These are phyloP conservation scores for Cryptophagus acutangulus DNA, from an alignment of 2,888 invertebrate genomes.

Conservation along the genomic window DNA sequence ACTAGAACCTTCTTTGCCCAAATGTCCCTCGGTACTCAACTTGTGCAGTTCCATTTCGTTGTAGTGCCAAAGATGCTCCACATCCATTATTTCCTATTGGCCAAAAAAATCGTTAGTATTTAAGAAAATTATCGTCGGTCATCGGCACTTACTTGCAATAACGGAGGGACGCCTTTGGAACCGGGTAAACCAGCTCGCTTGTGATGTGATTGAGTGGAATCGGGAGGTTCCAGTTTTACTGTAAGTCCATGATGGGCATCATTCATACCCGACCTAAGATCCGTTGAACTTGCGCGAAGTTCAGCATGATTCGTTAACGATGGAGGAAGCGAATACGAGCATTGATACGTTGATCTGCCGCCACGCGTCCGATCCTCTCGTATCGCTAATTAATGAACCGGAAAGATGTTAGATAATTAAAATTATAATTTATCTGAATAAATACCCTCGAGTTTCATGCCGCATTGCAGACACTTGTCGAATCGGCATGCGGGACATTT, in stretches of 20 bases:
- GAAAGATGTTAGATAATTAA: not conserved
- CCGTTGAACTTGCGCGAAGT: constrained; percentile 43
- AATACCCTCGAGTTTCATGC: constrained; percentile 92
- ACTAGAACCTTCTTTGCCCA: constrained; percentile 43
- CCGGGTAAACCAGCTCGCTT: constrained; percentile 32
- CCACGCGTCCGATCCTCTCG: constrained; percentile 92
- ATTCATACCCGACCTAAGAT: constrained; percentile 43
- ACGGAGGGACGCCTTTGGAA: constrained; percentile 54
- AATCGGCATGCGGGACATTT: constrained; percentile 97
- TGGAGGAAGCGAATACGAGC: constrained; percentile 82
- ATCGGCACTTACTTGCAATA: constrained; percentile 58
- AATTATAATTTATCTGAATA: not conserved
- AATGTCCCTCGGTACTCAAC: constrained; percentile 50
- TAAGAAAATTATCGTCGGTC: not conserved
- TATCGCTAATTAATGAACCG: constrained; percentile 61
- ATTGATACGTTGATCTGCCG: constrained; percentile 93
- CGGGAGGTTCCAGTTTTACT: constrained; percentile 52
- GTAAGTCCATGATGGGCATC: constrained; percentile 40
- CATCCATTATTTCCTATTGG: constrained; percentile 92
- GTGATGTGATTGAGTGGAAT: constrained; percentile 33
- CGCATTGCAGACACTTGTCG: constrained; percentile 90
- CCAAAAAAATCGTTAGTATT: constrained; percentile 15
- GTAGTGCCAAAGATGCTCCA: constrained; percentile 93
- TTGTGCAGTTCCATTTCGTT: constrained; percentile 75
- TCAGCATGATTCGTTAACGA: constrained; percentile 52